A percentile compares a stretch with the other conserved stretches of the same genome.
These are phyloP conservation scores for Carassius gibelio DNA, from an alignment of 2,113 vertebrate genomes.

Conservation along the genomic window DNA sequence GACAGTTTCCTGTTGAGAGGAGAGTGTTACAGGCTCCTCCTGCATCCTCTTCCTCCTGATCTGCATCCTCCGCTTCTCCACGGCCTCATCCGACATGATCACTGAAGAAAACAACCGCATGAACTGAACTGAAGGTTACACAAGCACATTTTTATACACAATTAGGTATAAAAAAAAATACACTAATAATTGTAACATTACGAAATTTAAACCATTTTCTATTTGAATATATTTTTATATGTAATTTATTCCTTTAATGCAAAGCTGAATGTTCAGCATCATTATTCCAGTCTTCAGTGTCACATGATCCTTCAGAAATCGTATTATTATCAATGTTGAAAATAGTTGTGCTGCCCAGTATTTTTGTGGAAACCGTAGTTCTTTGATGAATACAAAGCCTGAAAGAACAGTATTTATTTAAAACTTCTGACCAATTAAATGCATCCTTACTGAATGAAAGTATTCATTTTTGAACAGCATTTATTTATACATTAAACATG, in stretches of 20 bases:
- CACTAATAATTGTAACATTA: neutral
- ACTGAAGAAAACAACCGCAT: conserved; percentile 59
- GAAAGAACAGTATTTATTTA: neutral
- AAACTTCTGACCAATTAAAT: neutral
- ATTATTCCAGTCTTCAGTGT: neutral
- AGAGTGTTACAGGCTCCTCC: conserved; percentile 49
- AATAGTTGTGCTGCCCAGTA: neutral
- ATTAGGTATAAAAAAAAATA: too few species aligned
- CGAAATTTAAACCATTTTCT: neutral
- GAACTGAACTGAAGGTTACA: neutral
- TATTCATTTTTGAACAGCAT: neutral
- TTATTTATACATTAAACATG: neutral
- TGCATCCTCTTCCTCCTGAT: conserved; percentile 69
- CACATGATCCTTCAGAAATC: neutral
- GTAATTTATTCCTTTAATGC: neutral
- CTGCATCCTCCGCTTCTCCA: conserved; percentile 71
- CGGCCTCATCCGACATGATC: conserved; percentile 76
- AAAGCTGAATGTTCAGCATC: neutral
- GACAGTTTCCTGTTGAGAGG: conserved; percentile 64
- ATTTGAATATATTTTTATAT: neutral
- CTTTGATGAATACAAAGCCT: neutral
- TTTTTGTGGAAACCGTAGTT: neutral
- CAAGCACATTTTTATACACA: too few species aligned
- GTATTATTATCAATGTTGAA: neutral
- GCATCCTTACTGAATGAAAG: neutral